phyloP scores from a whole-genome alignment of 2,113 vertebrate species.

The Nesogale talazaci region DNA sequence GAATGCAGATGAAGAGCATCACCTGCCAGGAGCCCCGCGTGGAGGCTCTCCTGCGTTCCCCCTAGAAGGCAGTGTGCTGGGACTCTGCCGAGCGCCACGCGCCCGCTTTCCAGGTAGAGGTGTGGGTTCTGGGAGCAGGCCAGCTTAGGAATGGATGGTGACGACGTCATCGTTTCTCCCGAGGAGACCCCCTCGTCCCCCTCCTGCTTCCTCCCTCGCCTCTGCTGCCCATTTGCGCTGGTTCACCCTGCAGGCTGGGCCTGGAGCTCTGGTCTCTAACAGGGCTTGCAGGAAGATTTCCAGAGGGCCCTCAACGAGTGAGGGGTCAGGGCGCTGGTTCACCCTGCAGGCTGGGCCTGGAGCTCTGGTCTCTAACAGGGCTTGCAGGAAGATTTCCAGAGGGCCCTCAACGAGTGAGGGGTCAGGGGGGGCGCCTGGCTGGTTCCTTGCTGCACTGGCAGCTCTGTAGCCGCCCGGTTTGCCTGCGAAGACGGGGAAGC shows the following conservation, averaged over 20 bases:
- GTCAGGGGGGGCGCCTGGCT: too few species aligned
- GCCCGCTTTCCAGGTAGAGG: neutral
- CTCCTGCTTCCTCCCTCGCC: neutral
- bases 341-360: neutral
- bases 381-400: neutral
- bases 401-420: neutral
- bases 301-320: neutral
- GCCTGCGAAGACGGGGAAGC: neutral
- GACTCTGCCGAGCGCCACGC: neutral
- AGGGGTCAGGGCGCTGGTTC: neutral
- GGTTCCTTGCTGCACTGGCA: too few species aligned
- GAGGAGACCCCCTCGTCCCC: neutral
- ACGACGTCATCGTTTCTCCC: conserved; percentile 4
- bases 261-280: neutral
- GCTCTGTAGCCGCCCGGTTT: neutral
- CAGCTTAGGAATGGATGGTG: neutral
- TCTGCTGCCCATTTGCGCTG: neutral
- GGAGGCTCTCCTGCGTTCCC: neutral
- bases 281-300: neutral
- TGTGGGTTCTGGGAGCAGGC: neutral
- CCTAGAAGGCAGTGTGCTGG: neutral
- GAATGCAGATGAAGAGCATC: neutral
- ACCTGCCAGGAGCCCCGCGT: neutral
- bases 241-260: neutral
- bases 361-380: neutral